Percentiles rank a stretch among this genome's conserved stretches.
Evolutionary conservation across 1,140 invertebrate species (phyloP).

Genomic region (Protaetia brevitarsis): DNA sequence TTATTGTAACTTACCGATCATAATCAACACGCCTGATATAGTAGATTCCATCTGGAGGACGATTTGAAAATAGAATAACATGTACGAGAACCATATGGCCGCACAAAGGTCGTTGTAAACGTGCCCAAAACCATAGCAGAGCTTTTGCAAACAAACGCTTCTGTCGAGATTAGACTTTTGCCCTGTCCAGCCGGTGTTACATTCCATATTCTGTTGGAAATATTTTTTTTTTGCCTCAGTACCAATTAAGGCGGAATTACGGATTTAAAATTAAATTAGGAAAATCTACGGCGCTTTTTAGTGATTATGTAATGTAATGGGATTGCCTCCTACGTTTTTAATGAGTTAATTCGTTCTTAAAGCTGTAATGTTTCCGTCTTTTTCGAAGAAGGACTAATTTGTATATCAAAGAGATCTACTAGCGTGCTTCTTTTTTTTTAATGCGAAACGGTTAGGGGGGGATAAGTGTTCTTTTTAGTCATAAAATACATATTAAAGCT

Average conservation of each 20-base stretch:
- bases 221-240: too few species aligned
- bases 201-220: too few species aligned
- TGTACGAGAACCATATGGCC: slow-evolving; percentile 92
- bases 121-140: slow-evolving; percentile 79
- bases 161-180: neutral
- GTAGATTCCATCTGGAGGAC: slow-evolving; percentile 69
- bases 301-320: too few species aligned
- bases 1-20: slow-evolving; percentile 70
- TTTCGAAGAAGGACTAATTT: neutral
- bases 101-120: slow-evolving; percentile 89
- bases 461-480: neutral
- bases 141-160: neutral
- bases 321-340: neutral
- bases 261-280: too few species aligned
- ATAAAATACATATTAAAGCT: slow-evolving; percentile 18
- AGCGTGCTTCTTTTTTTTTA: too few species aligned
- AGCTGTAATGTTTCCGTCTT: neutral
- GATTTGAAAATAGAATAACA: slow-evolving; percentile 82
- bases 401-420: neutral
- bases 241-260: too few species aligned
- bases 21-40: slow-evolving; percentile 72
- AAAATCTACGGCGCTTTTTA: too few species aligned
- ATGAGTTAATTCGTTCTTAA: neutral
- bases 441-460: too few species aligned
- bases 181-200: neutral